Base-by-base conservation (phyloP, 2,113 vertebrate genomes). In the Dasyornis broadbenti region DNA sequence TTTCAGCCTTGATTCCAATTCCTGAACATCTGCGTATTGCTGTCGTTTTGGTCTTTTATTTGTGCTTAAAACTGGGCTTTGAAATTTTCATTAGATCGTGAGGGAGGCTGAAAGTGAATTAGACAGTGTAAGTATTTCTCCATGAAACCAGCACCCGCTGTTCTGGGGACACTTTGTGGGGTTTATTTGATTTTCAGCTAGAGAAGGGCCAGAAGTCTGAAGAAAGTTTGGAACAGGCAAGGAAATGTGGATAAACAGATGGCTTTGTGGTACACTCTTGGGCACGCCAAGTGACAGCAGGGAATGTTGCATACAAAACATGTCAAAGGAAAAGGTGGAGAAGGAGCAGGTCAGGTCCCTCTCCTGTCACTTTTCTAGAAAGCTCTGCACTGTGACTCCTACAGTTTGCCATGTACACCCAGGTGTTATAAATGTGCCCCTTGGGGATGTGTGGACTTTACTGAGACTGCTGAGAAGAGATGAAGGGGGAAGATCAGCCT, bases 1-100 rank as follows among this genome's bases (percentile, higher is more conserved):
- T 95, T 96, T 83, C 66, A 89, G 31, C 85, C 87, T 96, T 71
- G 69, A 76, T 92, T 97, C 75, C 50, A 64, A 9, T 86, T 92
- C 49, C 56, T 89, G 33, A 93, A 39, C 72, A 95, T 93, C 92
- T 96, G 39, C 28, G 11, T 78, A 26, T 91, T 60, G 42, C 54
- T 73, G 33, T 82, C 89, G 12, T 6, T 86, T 83, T 85, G 73
- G 54, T 35, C 39, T 82, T 68, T 77, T 44, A 24, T 80, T 95
- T 63, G 30, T 66, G 52, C 52, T 91, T 65, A 73, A 94, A 95
- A 93, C 30, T 11, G 30, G 75, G 59, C 78, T 77, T 95, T 73
- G 93, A 66, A 85, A 47, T 80, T 93, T 89, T 72, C 71, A 30
- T 93, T 80, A n/a, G 42, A 27, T 20, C 1, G 1, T 79, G n/a